phyloP scores from a whole-genome alignment of 2,797 vertebrate species.

The Neostethus bicornis region DNA sequence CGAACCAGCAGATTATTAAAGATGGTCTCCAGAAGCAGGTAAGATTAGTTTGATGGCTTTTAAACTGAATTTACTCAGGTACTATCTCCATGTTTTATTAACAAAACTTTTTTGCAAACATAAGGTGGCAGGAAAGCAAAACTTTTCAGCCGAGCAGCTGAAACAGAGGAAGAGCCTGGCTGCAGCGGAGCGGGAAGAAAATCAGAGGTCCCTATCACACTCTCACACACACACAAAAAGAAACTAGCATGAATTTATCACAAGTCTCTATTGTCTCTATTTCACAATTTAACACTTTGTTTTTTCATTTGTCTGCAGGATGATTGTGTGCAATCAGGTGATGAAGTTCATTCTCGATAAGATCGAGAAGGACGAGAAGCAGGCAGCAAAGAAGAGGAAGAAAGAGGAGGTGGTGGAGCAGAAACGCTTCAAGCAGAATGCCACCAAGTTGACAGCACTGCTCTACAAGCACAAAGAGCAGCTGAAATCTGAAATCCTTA shows the following conservation, averaged over 20 bases:
- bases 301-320: slow-evolving; percentile 74
- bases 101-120: background rate
- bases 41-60: background rate
- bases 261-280: accelerated
- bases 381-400: slow-evolving; percentile 95
- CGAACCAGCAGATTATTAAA: slow-evolving; percentile 82
- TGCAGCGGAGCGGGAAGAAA: slow-evolving; percentile 94
- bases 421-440: slow-evolving; percentile 95
- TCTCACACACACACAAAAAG: no score
- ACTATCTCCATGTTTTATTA: background rate
- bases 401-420: slow-evolving; percentile 96
- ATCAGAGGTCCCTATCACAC: slow-evolving; percentile 85
- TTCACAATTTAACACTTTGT: background rate
- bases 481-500: slow-evolving; percentile 95
- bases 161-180: slow-evolving; percentile 94
- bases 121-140: slow-evolving; percentile 91
- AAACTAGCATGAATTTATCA: background rate
- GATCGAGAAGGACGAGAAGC: slow-evolving; percentile 98
- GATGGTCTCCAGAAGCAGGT: slow-evolving; percentile 94
- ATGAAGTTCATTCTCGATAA: slow-evolving; percentile 99
- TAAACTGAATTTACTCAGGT: background rate
- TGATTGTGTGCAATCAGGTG: slow-evolving; percentile 99
- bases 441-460: slow-evolving; percentile 92
- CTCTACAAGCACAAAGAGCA: slow-evolving; percentile 99
- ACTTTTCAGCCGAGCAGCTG: slow-evolving; percentile 90